Evolutionary conservation across 2,113 vertebrate genomes (phyloP), one percentile per base, ranked within the genome.

Genomic region (Hystrix brachyura): DNA sequence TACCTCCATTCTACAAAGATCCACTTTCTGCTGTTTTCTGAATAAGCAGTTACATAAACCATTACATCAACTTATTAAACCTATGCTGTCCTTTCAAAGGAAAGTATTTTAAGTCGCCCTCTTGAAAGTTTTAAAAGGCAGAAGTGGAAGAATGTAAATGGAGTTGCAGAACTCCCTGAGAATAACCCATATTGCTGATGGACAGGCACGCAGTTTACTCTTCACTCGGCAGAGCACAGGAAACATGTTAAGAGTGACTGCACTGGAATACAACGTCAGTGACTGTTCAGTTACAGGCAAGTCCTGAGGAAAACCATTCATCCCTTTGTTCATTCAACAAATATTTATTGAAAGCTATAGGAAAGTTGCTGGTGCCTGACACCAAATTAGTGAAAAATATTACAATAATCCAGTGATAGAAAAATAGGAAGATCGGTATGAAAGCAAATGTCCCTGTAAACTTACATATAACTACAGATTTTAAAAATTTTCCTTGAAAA

Each of bases 401-500:
- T 91, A 29, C 32, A 82, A 76, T 34, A 65, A 25, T 59, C 48
- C 29, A 84, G 29, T 89, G 83, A 90, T 48, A 86, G 62, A 79
- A 93, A 92, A 86, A 78, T 12, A 78, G 59, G 34, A 94, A 79
- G 46, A 92, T 29, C 23, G 48, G 65, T n/a, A 78, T 5, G 23
- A 82, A 84, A 91, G 25, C 57, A 89, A 74, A 72, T 48, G 38
- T 55, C 14, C 95, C 13, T 43, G 91, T 43, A 86, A 84, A 65
- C 38, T 91, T 82, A 69, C 12, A 62, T 32, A 87, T 93, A 91
- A 90, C 67, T 64, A 74, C 10, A 87, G 60, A 69, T 38, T 38
- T 38, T 78, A 87, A 59, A 76, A 67, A 90, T 29, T 93, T 90
- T 82, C 32, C 38, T 95, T 43, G 38, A 90, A 85, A 84, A 65